A percentile compares a stretch with the other conserved stretches of the same genome.
phyloP scores from a whole-genome alignment of 2,888 invertebrate genomes.

The Acanthosepion esculentum region DNA sequence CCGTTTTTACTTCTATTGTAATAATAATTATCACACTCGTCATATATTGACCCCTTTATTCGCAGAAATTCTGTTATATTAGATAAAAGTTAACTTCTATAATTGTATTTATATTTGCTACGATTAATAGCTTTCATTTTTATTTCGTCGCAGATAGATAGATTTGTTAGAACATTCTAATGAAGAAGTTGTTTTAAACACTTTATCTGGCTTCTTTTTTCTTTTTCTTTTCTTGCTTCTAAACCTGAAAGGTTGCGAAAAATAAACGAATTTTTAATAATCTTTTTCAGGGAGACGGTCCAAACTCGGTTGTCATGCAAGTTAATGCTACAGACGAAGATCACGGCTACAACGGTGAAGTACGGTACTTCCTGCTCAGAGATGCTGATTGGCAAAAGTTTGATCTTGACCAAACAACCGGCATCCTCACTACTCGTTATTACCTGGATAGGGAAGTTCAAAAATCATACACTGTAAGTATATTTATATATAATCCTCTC shows the following conservation, averaged over 20 bases:
- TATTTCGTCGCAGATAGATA: too few relatives aligned
- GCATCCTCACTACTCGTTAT: constrained; percentile 83
- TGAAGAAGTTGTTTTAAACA: too few relatives aligned
- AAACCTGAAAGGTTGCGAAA: background rate
- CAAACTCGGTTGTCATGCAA: constrained; percentile 62
- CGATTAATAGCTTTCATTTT: too few relatives aligned
- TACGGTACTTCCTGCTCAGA: constrained; percentile 85
- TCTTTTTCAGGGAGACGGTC: constrained; percentile 60
- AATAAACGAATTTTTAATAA: background rate
- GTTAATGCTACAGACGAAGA: constrained; percentile 87
- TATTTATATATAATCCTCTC: background rate
- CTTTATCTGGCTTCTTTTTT: background rate
- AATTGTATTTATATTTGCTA: too few relatives aligned
- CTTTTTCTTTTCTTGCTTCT: background rate
- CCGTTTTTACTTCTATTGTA: too few relatives aligned
- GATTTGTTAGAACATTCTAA: too few relatives aligned
- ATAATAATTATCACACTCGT: too few relatives aligned
- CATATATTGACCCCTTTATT: too few relatives aligned
- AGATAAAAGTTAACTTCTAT: too few relatives aligned
- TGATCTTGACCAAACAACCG: constrained; percentile 84
- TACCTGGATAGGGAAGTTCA: constrained; percentile 85
- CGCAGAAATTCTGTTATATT: too few relatives aligned
- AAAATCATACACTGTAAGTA: constrained; percentile 82
- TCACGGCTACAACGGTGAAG: constrained; percentile 90
- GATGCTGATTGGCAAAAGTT: constrained; percentile 84